Evolutionary conservation across 2,888 invertebrate genomes (phyloP).

Genomic region (Harpagoxenus sublaevis): DNA sequence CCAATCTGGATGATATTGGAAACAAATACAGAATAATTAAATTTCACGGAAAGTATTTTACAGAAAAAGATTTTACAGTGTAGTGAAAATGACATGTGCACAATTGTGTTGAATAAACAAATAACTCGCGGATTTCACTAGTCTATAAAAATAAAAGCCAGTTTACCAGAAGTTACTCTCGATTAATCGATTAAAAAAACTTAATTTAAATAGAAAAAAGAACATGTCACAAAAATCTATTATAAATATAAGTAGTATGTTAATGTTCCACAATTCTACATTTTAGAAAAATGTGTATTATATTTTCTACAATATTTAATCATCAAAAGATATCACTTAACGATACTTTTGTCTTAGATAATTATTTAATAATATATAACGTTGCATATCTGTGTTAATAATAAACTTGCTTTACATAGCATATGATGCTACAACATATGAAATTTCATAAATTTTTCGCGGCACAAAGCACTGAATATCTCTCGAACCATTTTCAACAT

Average conservation of each 20-base stretch:
- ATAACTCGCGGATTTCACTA: background rate
- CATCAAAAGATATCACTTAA: constrained; percentile 18
- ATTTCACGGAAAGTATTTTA: background rate
- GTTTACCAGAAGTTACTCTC: background rate
- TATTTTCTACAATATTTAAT: constrained; percentile 24
- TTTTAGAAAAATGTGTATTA: constrained; percentile 27
- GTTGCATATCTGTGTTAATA: constrained; percentile 1
- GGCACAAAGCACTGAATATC: background rate
- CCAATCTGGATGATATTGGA: background rate
- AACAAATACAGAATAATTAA: background rate
- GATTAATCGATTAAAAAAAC: background rate
- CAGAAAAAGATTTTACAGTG: background rate
- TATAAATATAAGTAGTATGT: constrained; percentile 22
- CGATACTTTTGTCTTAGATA: constrained; percentile 20
- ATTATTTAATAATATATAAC: constrained; percentile 39
- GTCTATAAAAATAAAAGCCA: background rate
- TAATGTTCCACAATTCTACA: constrained; percentile 33
- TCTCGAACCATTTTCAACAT: background rate
- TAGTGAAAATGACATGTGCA: background rate
- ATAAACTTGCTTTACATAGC: constrained; percentile 18
- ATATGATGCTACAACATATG: constrained; percentile 1
- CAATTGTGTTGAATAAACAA: background rate
- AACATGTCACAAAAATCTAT: background rate
- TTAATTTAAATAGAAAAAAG: background rate
- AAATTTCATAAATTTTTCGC: background rate